These are phyloP conservation scores for Upupa epops DNA, from an alignment of 2,113 vertebrate genomes.

Conservation along the genomic window DNA sequence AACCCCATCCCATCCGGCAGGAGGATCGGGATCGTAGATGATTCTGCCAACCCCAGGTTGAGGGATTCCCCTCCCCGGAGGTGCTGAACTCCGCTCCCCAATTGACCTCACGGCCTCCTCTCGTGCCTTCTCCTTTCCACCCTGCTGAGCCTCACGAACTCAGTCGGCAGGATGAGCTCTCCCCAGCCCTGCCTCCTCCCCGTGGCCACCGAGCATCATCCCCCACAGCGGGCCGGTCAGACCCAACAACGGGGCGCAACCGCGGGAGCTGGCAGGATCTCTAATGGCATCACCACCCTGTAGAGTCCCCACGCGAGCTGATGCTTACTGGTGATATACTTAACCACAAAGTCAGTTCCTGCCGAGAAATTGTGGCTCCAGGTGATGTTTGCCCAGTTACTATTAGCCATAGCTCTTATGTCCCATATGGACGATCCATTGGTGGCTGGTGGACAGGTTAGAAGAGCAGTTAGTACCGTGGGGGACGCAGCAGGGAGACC, in stretches of 20 bases:
- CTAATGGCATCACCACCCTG: conserved; percentile 43
- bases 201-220: not conserved
- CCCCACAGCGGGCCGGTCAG: not conserved
- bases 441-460: conserved; percentile 84
- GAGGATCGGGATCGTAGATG: conserved; percentile 27
- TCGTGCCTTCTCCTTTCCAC: not conserved
- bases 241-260: not conserved
- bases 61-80: not conserved
- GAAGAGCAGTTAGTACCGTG: conserved; percentile 80
- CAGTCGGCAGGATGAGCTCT: too few relatives aligned
- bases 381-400: conserved; percentile 97
- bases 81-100: not conserved
- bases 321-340: conserved; percentile 99
- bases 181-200: not conserved
- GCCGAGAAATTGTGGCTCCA: conserved; percentile 95
- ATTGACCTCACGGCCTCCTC: not conserved
- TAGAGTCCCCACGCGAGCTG: conserved; percentile 69
- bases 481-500: not conserved
- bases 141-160: too few relatives aligned
- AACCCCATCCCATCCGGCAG: not conserved
- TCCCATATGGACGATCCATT: conserved; percentile 89
- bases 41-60: conserved; percentile 59
- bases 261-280: conserved; percentile 44
- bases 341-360: conserved; percentile 96
- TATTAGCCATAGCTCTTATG: conserved; percentile 94